Conservation (phyloP, 2,113 vertebrate genomes). For the Colossoma macropomum region DNA sequence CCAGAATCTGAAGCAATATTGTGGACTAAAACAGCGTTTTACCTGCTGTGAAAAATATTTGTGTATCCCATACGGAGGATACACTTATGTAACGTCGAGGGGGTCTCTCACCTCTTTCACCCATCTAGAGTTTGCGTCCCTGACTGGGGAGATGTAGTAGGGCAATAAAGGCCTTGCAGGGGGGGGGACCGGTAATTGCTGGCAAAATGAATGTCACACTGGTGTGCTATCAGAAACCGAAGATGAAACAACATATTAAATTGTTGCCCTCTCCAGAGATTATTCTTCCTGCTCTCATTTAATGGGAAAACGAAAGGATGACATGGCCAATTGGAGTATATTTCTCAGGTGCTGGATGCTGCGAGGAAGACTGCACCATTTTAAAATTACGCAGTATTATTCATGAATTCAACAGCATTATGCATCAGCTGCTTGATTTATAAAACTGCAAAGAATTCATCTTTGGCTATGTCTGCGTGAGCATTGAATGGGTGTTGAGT, state of each 20-base stretch:
- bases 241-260: constrained; percentile 38
- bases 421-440: background rate
- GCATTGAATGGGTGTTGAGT: no score
- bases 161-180: background rate
- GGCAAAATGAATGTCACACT: constrained; percentile 27
- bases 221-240: constrained; percentile 11
- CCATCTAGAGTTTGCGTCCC: background rate
- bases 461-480: background rate
- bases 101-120: background rate
- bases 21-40: background rate
- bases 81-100: background rate
- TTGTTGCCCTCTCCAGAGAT: constrained; percentile 5
- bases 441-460: background rate
- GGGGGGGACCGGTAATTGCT: constrained; percentile 14
- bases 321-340: background rate
- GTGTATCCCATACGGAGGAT: background rate
- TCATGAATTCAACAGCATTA: background rate
- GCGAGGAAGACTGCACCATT: background rate
- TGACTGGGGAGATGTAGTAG: background rate
- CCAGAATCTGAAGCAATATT: no score
- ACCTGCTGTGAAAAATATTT: background rate
- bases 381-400: background rate
- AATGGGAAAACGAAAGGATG: constrained; percentile 23
- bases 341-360: constrained; percentile 1
- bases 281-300: constrained; percentile 19